phyloP scores from a whole-genome alignment of 2,113 vertebrate species.

The Alosa alosa region DNA sequence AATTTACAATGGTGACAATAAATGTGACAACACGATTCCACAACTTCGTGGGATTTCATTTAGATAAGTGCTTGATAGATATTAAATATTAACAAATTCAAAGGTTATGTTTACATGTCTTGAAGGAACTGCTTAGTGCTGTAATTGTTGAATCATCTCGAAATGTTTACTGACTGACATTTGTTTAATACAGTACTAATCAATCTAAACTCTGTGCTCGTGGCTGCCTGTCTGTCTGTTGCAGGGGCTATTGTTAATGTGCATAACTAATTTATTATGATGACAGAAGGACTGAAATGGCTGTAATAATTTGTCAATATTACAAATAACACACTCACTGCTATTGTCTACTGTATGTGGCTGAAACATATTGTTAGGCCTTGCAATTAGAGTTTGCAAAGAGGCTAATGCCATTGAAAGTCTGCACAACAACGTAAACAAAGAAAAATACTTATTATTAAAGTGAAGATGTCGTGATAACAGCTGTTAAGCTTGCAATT shows the following conservation, averaged over 20 bases:
- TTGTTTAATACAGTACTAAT: neutral
- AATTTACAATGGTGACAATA: neutral
- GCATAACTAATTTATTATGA: neutral
- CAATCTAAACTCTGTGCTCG: neutral
- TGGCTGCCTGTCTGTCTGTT: neutral
- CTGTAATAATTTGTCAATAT: neutral
- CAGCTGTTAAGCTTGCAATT: too few species aligned
- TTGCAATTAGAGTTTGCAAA: neutral
- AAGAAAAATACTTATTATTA: too few species aligned
- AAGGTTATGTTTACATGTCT: neutral
- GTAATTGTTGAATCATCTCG: neutral
- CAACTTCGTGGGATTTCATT: neutral
- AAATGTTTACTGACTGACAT: neutral
- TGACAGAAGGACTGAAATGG: neutral
- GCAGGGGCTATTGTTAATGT: neutral
- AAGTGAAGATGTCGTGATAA: too few species aligned
- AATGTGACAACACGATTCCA: neutral
- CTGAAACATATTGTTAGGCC: neutral
- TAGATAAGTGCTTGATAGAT: neutral
- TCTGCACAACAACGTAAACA: too few species aligned
- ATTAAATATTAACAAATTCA: neutral
- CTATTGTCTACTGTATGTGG: neutral
- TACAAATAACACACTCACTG: neutral
- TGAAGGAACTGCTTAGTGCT: neutral
- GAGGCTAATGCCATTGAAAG: neutral